These are phyloP conservation scores for Homalodisca vitripennis DNA, from an alignment of 1,140 invertebrate species.

Conservation along the genomic window DNA sequence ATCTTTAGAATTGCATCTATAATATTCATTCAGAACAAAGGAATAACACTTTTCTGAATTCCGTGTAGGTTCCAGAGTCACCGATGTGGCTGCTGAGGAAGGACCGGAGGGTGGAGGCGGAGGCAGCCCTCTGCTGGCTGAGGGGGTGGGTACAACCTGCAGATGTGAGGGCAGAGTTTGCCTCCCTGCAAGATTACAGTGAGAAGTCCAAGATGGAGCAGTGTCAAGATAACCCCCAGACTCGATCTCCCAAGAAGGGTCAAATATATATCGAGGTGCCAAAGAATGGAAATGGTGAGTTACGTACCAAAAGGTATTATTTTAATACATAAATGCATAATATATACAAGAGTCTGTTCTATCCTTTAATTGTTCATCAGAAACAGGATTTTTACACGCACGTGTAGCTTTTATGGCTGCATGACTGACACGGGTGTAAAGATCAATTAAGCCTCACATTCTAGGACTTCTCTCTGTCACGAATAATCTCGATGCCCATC, in stretches of 20 bases:
- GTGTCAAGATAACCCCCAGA: background rate
- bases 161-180: slow-evolving; percentile 51
- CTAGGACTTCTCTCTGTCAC: too few species aligned
- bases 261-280: slow-evolving; percentile 20
- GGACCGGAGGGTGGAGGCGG: slow-evolving; percentile 51
- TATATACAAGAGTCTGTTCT: too few species aligned
- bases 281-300: slow-evolving; percentile 18
- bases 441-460: too few species aligned
- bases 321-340: too few species aligned
- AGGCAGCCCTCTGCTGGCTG: slow-evolving; percentile 52
- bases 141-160: slow-evolving; percentile 53
- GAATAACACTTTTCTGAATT: background rate
- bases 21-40: background rate
- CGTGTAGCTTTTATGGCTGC: too few species aligned
- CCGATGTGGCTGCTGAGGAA: slow-evolving; percentile 61
- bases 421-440: too few species aligned
- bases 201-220: slow-evolving; percentile 18
- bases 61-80: slow-evolving; percentile 59
- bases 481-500: too few species aligned
- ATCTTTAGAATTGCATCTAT: background rate
- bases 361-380: too few species aligned
- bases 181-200: slow-evolving; percentile 24
- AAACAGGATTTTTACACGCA: too few species aligned
- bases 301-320: too few species aligned
- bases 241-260: slow-evolving; percentile 1